These are phyloP conservation scores for Sicus ferrugineus DNA, from an alignment of 2,888 invertebrate genomes.

Conservation along the genomic window DNA sequence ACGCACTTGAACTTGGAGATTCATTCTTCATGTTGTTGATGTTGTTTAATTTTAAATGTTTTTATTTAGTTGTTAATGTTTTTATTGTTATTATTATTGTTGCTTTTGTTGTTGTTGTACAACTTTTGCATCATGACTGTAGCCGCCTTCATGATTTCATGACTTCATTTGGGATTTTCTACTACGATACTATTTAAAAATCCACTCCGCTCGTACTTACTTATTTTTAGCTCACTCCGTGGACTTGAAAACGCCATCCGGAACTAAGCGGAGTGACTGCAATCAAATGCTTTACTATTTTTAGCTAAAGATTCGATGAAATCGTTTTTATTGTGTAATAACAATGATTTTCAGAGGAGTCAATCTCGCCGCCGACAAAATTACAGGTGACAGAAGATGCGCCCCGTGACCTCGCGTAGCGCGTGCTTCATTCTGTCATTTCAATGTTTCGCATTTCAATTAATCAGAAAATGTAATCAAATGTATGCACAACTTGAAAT, in stretches of 20 bases:
- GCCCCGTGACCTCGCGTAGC: not conserved
- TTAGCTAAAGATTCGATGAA: not conserved
- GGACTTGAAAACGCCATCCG: not conserved
- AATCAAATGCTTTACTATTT: not conserved
- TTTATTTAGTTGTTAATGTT: not conserved
- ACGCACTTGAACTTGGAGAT: slow-evolving; percentile 22
- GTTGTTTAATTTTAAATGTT: not conserved
- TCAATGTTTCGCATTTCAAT: too few relatives aligned
- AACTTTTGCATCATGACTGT: not conserved
- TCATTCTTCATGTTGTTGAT: not conserved
- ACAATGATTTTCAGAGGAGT: not conserved
- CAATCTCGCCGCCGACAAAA: too few relatives aligned
- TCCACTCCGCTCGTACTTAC: not conserved
- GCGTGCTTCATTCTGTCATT: not conserved
- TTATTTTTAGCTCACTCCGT: not conserved
- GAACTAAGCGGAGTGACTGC: not conserved
- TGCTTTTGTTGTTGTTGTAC: not conserved
- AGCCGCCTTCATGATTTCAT: slow-evolving; percentile 2
- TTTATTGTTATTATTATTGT: not conserved
- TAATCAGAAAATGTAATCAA: too few relatives aligned
- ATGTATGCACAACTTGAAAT: not conserved
- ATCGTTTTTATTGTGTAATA: not conserved
- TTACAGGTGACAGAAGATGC: not conserved
- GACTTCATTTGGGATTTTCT: slow-evolving; percentile 19
- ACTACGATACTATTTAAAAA: not conserved